Evolutionary conservation across 2,113 vertebrate species (phyloP).

Genomic region (Malaclemys terrapin): DNA sequence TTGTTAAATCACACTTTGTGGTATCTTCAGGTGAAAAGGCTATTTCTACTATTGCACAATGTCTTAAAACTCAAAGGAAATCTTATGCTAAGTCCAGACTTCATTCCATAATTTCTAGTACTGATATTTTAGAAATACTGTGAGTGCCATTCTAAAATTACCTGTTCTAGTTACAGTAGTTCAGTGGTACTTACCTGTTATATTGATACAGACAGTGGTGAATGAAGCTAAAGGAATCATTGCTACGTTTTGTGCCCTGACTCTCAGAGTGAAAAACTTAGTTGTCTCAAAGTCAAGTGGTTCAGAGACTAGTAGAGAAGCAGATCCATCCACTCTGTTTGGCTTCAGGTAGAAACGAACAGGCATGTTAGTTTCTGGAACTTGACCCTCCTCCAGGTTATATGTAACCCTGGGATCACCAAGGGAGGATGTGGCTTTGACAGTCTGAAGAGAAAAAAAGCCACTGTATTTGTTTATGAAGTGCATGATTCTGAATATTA

Average conservation of each 20-base stretch:
- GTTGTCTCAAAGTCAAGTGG: conserved; percentile 90
- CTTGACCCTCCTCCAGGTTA: conserved; percentile 91
- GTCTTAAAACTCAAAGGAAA: not conserved
- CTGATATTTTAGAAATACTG: not conserved
- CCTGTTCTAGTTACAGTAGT: not conserved
- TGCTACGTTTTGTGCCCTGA: conserved; percentile 89
- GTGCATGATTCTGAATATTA: rapidly evolving
- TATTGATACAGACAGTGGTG: conserved; percentile 85
- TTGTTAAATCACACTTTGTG: not conserved
- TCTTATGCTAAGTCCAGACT: not conserved
- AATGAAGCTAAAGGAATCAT: conserved; percentile 89
- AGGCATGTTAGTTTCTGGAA: conserved; percentile 92
- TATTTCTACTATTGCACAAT: not conserved
- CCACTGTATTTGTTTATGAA: conserved; percentile 23
- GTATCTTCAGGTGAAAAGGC: not conserved
- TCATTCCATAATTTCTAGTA: not conserved
- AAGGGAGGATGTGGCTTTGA: conserved; percentile 88
- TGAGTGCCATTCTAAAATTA: not conserved
- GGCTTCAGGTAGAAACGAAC: conserved; percentile 91
- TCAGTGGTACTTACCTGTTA: conserved; percentile 83
- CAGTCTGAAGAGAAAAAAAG: conserved; percentile 80
- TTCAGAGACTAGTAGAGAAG: conserved; percentile 89
- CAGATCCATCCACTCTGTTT: conserved; percentile 88
- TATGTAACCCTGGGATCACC: conserved; percentile 90
- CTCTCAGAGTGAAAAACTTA: conserved; percentile 84